phyloP scores from a whole-genome alignment of 64 coral and sea anemone species.

The Anthopleura sola region DNA sequence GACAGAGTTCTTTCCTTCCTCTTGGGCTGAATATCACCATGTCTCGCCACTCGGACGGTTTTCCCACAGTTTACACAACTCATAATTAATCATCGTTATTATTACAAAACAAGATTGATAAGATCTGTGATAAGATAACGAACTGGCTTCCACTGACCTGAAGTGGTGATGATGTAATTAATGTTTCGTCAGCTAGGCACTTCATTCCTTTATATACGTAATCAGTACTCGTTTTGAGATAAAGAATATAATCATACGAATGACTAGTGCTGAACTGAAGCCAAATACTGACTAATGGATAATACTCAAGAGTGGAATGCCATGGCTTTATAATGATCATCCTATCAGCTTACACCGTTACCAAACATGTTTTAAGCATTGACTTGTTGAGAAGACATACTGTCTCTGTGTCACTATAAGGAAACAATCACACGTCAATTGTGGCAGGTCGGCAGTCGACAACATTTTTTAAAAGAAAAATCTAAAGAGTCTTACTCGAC shows the following conservation, averaged over 20 bases:
- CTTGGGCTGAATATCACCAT: not conserved
- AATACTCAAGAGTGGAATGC: not conserved
- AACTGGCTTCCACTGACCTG: no score
- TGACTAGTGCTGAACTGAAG: not conserved
- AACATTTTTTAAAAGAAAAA: not conserved
- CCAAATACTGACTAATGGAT: no score
- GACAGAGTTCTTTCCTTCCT: not conserved
- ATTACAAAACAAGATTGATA: constrained; percentile 4
- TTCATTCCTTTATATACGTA: not conserved
- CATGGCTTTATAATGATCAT: not conserved
- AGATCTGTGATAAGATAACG: constrained; percentile 17
- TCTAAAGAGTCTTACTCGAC: not conserved
- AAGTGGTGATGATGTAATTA: not conserved
- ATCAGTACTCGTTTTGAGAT: no score
- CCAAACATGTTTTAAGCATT: constrained; percentile 8
- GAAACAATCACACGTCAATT: not conserved
- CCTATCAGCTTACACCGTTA: not conserved
- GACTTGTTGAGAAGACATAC: constrained; percentile 8
- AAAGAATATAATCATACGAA: no score
- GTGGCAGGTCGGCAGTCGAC: not conserved
- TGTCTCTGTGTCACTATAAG: not conserved
- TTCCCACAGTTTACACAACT: constrained; percentile 16
- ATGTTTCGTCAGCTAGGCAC: not conserved
- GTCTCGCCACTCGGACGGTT: not conserved
- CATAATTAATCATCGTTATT: constrained; percentile 12